phyloP scores from a whole-genome alignment of 2,888 invertebrate genomes.

The Sialis fuliginosa region DNA sequence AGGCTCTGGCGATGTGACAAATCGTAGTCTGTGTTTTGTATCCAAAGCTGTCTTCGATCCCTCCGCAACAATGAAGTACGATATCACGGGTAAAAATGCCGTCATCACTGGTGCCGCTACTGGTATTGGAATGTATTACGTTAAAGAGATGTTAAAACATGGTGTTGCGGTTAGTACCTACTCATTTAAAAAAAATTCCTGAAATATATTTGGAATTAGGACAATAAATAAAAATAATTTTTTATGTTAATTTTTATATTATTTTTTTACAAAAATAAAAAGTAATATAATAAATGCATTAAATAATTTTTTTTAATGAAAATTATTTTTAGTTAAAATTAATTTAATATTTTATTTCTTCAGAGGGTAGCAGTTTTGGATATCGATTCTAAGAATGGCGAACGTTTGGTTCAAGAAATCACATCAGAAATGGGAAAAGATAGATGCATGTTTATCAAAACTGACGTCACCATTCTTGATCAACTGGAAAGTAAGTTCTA shows the following conservation, averaged over 20 bases:
- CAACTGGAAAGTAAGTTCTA: slow-evolving; percentile 44
- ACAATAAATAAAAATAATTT: too few species aligned
- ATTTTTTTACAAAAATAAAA: too few species aligned
- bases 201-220: too few species aligned
- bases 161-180: slow-evolving; percentile 19
- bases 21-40: too few species aligned
- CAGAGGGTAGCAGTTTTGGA: slow-evolving; percentile 20
- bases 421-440: slow-evolving; percentile 45
- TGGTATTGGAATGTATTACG: slow-evolving; percentile 32
- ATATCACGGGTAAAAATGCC: slow-evolving; percentile 19
- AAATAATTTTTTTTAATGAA: too few species aligned
- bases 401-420: slow-evolving; percentile 39
- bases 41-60: background rate
- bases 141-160: slow-evolving; percentile 26
- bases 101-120: slow-evolving; percentile 33
- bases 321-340: too few species aligned
- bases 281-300: too few species aligned
- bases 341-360: slow-evolving; percentile 3
- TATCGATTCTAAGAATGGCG: slow-evolving; percentile 25
- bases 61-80: slow-evolving; percentile 9
- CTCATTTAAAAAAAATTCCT: background rate
- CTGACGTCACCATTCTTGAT: slow-evolving; percentile 54
- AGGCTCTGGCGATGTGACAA: too few species aligned
- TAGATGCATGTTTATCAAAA: slow-evolving; percentile 47
- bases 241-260: too few species aligned